Conservation (phyloP, 2,113 vertebrate species). For the human (Homo sapiens) region DNA sequence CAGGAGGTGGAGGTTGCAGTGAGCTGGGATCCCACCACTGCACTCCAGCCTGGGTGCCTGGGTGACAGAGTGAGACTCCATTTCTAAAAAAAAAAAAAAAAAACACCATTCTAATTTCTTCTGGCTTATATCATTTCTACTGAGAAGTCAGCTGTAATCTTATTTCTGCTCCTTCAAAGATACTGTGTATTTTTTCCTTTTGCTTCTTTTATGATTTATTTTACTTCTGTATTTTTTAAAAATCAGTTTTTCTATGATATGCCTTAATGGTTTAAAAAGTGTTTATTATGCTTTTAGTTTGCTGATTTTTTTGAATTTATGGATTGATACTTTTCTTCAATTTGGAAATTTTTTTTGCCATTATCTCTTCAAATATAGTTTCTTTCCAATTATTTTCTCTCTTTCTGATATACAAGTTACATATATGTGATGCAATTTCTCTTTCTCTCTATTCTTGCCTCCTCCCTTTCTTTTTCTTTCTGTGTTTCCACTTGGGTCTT, state of each 20-base stretch:
- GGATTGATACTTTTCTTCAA: background rate
- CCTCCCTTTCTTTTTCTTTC: background rate
- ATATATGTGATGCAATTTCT: background rate
- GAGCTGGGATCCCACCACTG: too few species aligned
- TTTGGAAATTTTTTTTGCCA: background rate
- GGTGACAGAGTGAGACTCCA: too few species aligned
- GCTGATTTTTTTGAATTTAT: background rate
- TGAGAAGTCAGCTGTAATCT: background rate
- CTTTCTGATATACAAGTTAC: background rate
- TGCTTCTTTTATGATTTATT: background rate
- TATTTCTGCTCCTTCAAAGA: background rate
- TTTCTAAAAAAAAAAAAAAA: too few species aligned
- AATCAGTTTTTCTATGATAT: background rate
- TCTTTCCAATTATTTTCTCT: background rate
- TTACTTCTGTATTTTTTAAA: background rate
- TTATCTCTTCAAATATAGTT: constrained; percentile 28
- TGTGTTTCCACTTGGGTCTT: background rate
- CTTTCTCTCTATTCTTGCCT: background rate
- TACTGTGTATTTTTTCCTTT: background rate
- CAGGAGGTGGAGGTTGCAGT: too few species aligned
- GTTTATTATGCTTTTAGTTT: background rate
- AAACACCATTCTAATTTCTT: background rate
- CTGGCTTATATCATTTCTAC: background rate
- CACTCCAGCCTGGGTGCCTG: too few species aligned
- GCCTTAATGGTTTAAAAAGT: background rate